Base-by-base conservation (phyloP, 2,888 invertebrate species). In the Parnassius orleans region DNA sequence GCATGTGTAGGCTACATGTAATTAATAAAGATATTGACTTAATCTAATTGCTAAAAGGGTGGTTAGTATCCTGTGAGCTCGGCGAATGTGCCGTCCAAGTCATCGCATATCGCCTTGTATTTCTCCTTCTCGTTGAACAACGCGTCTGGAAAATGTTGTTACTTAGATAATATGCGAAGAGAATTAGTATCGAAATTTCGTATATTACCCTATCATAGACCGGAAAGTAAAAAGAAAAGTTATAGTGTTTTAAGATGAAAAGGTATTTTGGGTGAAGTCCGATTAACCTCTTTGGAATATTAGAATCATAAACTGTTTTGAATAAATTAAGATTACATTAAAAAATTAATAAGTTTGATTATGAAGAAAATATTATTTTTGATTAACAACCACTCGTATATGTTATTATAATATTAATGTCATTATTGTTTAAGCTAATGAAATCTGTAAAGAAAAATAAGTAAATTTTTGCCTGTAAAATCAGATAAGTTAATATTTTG, bases 91-190 rank as follows among this genome's bases (percentile, higher is more conserved):
- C 95, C 95, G 93, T 98, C 98, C 95, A 98, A 94, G 94, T 98
- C 98, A 93, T 98, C 98, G 94, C 97, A 97, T 94, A 98, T 98
- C 92, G 96, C 95, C 95, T 98, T 98, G 96, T 98, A 97, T 93
- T 96, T 96, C 94, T 97, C 96, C 95, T 97, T 97, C 92, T 95
- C 94, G 93, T 93, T 94, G 93, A 95, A 95, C 91, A 96, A 94
- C 84, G 94, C 93, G 94, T 96, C 96, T 96, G 95, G 75, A 95
- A 95, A 86, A 86, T 81, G 76, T 79, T 69, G 87, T 86, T 76
- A 84, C 80, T 81, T 77, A 79, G 46, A 81, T 84, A 86, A 80
- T 77, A 79, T 77, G 71, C 73, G 74, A 74, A 71, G 72, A 72
- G 62, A 69, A 71, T 69, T 66, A 71, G 66, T 61, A 52, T 54